phyloP scores from a whole-genome alignment of 2,113 vertebrate species.

The Sinocyclocheilus anophthalmus region DNA sequence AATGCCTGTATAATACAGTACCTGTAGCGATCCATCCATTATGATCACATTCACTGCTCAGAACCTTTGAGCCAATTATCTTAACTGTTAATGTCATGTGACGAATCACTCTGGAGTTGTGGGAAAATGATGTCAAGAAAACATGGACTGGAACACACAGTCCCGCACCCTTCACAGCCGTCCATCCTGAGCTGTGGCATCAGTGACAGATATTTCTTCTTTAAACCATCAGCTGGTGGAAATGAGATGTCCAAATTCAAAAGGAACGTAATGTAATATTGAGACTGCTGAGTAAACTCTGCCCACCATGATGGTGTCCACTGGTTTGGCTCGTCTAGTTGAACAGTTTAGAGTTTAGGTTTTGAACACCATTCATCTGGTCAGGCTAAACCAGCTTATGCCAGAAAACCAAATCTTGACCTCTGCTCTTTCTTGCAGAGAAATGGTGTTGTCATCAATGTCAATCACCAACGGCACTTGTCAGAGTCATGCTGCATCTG shows the following conservation, averaged over 20 bases:
- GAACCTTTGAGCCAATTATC: neutral
- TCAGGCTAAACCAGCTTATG: neutral
- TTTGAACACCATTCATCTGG: too few species aligned
- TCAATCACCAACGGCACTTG: too few species aligned
- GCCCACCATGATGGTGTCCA: neutral
- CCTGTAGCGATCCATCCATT: neutral
- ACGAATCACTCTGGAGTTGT: neutral
- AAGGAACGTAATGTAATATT: neutral
- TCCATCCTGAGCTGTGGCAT: neutral
- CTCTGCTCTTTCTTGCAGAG: neutral
- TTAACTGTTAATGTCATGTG: neutral
- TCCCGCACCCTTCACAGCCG: neutral
- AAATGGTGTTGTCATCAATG: neutral
- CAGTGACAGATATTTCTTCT: neutral
- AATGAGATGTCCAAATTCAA: neutral
- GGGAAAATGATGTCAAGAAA: neutral
- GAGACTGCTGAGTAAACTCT: neutral
- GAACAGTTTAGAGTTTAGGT: too few species aligned
- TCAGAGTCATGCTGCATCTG: too few species aligned
- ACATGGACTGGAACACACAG: neutral
- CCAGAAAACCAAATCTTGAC: neutral
- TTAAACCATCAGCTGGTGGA: neutral
- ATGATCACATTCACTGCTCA: neutral
- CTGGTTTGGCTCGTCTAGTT: neutral
- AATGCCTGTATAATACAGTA: neutral